phyloP scores from a whole-genome alignment of 1,140 invertebrate genomes.

The Colletes gigas region DNA sequence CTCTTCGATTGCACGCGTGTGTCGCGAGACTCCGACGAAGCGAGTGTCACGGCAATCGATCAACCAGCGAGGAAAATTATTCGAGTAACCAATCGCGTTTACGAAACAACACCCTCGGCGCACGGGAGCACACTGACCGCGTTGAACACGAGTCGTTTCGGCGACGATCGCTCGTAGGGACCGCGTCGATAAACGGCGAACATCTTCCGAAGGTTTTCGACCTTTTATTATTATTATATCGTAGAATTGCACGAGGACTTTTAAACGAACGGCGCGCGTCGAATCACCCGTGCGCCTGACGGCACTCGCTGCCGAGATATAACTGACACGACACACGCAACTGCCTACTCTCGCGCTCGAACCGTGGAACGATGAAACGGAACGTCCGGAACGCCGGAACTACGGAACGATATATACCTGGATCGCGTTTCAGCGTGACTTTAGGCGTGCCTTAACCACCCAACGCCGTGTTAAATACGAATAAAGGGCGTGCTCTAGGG shows the following conservation, averaged over 20 bases:
- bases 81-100: too few species aligned
- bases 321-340: constrained; percentile 78
- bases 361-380: constrained; percentile 53
- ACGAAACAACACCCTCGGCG: too few species aligned
- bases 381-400: constrained; percentile 64
- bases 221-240: too few species aligned
- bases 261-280: constrained; percentile 45
- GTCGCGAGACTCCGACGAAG: too few species aligned
- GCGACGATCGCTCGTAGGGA: too few species aligned
- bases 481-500: constrained; percentile 19
- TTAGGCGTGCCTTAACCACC: constrained; percentile 37
- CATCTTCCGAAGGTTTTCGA: not conserved
- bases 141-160: too few species aligned
- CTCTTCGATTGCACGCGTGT: too few species aligned
- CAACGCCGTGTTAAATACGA: constrained; percentile 27
- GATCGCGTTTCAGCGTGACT: constrained; percentile 34
- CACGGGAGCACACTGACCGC: too few species aligned
- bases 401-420: constrained; percentile 54
- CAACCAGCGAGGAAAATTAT: not conserved
- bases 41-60: not conserved
- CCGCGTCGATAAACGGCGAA: too few species aligned
- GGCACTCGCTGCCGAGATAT: constrained; percentile 79
- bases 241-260: constrained; percentile 38
- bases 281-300: constrained; percentile 67
- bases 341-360: constrained; percentile 65